Percentiles rank a stretch among this genome's conserved stretches.
Conservation (phyloP, 2,113 vertebrate genomes). For the Pangasianodon hypophthalmus region DNA sequence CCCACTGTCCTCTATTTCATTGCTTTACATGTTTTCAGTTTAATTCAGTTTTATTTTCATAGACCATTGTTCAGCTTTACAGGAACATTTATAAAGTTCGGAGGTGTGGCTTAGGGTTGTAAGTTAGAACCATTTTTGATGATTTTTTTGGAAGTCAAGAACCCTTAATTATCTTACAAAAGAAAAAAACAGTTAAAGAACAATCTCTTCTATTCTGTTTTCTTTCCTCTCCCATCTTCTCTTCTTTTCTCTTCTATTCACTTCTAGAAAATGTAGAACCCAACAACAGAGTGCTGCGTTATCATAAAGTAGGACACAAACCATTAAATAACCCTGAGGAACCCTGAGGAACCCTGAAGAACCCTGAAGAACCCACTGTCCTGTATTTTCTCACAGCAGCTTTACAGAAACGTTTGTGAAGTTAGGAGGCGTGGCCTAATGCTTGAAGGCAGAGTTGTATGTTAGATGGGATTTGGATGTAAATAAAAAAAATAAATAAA, state of each 20-base stretch:
- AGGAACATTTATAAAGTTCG: not conserved
- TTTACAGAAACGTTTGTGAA: not conserved
- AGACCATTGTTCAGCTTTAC: not conserved
- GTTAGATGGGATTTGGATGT: not conserved
- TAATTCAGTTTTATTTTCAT: too few species aligned
- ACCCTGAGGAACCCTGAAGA: not conserved
- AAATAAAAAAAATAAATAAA: not conserved
- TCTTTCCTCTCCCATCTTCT: too few species aligned
- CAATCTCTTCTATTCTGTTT: not conserved
- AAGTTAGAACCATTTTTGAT: not conserved
- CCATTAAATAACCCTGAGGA: not conserved
- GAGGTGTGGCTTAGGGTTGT: not conserved
- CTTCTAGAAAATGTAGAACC: too few species aligned
- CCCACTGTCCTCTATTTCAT: not conserved
- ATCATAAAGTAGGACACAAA: too few species aligned
- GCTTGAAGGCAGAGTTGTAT: not conserved
- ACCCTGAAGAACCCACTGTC: not conserved
- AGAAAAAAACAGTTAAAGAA: not conserved
- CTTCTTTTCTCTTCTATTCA: too few species aligned
- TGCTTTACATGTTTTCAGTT: too few species aligned
- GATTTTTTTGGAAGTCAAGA: not conserved
- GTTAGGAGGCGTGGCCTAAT: too few species aligned
- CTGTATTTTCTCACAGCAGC: not conserved
- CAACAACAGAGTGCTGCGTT: too few species aligned
- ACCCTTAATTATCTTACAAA: too few species aligned